Base-by-base conservation (phyloP, 2,888 invertebrate genomes). In the Tipula helvola region DNA sequence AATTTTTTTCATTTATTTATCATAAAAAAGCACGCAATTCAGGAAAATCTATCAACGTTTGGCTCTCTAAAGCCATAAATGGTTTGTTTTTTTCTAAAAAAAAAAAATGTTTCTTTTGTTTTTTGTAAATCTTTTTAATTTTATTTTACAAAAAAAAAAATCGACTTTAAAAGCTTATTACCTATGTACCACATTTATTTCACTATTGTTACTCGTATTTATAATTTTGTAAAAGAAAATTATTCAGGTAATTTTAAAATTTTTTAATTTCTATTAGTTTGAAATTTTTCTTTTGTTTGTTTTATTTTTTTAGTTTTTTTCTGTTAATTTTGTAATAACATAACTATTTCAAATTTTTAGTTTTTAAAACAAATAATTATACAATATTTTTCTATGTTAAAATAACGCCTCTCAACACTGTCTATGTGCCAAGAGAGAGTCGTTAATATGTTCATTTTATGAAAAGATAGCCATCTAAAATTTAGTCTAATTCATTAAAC, bases 11-110 rank as follows among this genome's bases (percentile, higher is more conserved):
- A 16, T 57, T 16, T 57, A 57, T 85, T 86, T 47, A 86, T 42
- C 42, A 39, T 91, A 92, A 92, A 83, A 86, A 88, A 88, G 88
- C 88, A 88, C 88, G 88, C 88, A 88, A 88, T 88, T 88, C 88
- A 87, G 88, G 88, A 87, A 88, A 88, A 88, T 88, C 88, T 87
- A 88, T 88, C 88, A 88, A 88, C 88, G 87, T 87, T 83, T 88
- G 88, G 88, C 87, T 88, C 87, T 87, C 88, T 87, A 88, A 88
- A 88, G 87, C 88, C 88, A 84, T 87, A 87, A 88, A 88, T 88
- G 88, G 88, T 88, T 88, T 87, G 88, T 88, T 88, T 87, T 86
- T 87, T 83, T 28, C 87, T 85, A 86, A 86, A 57, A 83, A 86
- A 57, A 83, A 86, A 85, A 87, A 86, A 71, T 86, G 18, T 86